A percentile compares a stretch with the other conserved stretches of the same genome.
phyloP scores from a whole-genome alignment of 2,888 invertebrate species.

The Rhabditoides inermis region DNA sequence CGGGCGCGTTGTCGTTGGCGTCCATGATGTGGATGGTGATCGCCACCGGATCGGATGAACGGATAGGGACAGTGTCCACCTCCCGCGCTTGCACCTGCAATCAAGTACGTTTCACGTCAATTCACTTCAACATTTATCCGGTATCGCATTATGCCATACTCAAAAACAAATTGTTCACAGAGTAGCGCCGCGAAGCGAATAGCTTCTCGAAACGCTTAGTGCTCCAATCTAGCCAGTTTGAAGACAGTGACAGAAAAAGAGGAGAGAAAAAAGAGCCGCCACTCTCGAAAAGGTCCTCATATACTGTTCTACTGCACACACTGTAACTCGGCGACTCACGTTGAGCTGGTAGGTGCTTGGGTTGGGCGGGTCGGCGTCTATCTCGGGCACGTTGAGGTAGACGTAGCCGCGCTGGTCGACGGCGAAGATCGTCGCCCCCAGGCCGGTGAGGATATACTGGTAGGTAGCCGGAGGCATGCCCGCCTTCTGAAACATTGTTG shows the following conservation, averaged over 20 bases:
- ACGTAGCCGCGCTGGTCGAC: conserved; percentile 51
- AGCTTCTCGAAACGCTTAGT: too few relatives aligned
- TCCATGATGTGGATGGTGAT: conserved; percentile 50
- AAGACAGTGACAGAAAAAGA: too few relatives aligned
- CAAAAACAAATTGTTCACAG: too few relatives aligned
- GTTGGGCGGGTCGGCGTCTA: conserved; percentile 48
- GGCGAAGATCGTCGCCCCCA: conserved; percentile 51
- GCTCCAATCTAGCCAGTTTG: too few relatives aligned
- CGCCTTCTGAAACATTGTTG: conserved; percentile 39
- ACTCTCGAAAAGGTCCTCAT: not conserved
- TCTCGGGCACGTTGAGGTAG: conserved; percentile 45
- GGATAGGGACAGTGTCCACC: conserved; percentile 47
- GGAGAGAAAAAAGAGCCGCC: too few relatives aligned
- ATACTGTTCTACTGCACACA: not conserved
- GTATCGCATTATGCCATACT: too few relatives aligned
- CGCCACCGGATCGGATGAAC: conserved; percentile 43
- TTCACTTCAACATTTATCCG: too few relatives aligned
- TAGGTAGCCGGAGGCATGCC: conserved; percentile 52
- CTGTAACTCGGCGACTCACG: conserved; percentile 26
- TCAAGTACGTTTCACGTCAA: too few relatives aligned
- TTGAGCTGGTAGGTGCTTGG: conserved; percentile 47
- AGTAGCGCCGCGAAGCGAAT: too few relatives aligned
- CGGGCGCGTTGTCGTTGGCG: conserved; percentile 46
- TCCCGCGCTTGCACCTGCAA: conserved; percentile 49
- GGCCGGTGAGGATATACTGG: conserved; percentile 51